These are phyloP conservation scores for Aethes cnicana DNA, from an alignment of 2,888 invertebrate species.

Conservation along the genomic window DNA sequence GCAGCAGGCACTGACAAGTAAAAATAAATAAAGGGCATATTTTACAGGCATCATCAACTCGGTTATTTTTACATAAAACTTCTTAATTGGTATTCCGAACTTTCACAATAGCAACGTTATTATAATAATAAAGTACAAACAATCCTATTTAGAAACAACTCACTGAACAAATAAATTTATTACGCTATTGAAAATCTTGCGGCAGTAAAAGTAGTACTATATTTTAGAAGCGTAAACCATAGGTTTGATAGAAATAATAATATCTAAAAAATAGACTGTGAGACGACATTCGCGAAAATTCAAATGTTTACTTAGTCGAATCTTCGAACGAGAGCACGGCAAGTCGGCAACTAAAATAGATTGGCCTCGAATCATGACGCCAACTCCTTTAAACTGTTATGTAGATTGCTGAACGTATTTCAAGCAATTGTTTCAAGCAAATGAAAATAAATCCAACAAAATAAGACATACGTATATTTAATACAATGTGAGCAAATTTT, in stretches of 20 bases:
- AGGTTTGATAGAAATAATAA: neutral
- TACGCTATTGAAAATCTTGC: neutral
- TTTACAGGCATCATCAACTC: neutral
- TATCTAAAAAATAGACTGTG: slow-evolving; percentile 1
- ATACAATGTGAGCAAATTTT: too few relatives aligned
- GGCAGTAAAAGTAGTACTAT: neutral
- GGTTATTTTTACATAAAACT: neutral
- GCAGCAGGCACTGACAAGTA: slow-evolving; percentile 6
- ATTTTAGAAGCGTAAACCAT: too few relatives aligned
- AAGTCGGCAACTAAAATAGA: slow-evolving; percentile 25
- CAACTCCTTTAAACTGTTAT: slow-evolving; percentile 6
- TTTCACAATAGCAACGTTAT: neutral
- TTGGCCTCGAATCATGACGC: slow-evolving; percentile 24
- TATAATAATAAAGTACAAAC: slow-evolving; percentile 8
- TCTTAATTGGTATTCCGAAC: neutral
- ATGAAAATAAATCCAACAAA: too few relatives aligned
- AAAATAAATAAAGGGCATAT: neutral
- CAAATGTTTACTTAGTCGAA: slow-evolving; percentile 12
- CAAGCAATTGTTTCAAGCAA: too few relatives aligned
- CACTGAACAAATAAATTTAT: too few relatives aligned
- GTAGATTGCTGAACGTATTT: neutral
- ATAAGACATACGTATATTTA: too few relatives aligned
- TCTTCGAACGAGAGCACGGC: slow-evolving; percentile 14
- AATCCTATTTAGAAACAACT: slow-evolving; percentile 2
- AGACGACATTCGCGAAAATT: slow-evolving; percentile 17